These are phyloP conservation scores for Achatina immaculata DNA, from an alignment of 1,140 invertebrate genomes.

Conservation along the genomic window DNA sequence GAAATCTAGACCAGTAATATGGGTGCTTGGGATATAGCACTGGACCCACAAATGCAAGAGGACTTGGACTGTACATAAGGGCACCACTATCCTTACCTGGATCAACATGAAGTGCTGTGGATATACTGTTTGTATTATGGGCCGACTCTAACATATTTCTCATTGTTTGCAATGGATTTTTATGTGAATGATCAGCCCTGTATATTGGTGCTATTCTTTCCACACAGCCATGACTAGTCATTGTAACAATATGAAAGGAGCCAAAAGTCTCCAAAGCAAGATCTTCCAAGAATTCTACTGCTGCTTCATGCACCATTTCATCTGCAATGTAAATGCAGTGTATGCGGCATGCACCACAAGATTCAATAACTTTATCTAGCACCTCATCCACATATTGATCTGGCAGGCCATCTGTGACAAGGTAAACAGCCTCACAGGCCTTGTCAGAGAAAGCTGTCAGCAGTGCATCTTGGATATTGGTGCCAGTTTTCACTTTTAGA, in stretches of 20 bases:
- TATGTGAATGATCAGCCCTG: conserved; percentile 55
- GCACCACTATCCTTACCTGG: conserved; percentile 53
- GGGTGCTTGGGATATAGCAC: conserved; percentile 39
- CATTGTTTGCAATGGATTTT: conserved; percentile 59
- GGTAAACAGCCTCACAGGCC: conserved; percentile 65
- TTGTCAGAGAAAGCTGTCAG: conserved; percentile 65
- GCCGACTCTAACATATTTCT: conserved; percentile 58
- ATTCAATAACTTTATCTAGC: conserved; percentile 60
- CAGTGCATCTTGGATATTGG: conserved; percentile 68
- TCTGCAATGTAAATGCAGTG: conserved; percentile 68
- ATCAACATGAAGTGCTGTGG: conserved; percentile 58
- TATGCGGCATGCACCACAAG: conserved; percentile 56
- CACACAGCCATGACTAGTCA: conserved; percentile 64
- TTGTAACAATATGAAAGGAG: conserved; percentile 66
- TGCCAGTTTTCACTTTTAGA: conserved; percentile 68
- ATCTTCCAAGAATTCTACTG: conserved; percentile 68
- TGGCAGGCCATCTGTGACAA: conserved; percentile 69
- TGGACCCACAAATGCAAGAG: background rate
- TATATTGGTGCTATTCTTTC: conserved; percentile 68
- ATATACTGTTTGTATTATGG: conserved; percentile 62
- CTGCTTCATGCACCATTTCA: conserved; percentile 55
- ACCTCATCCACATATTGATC: conserved; percentile 68
- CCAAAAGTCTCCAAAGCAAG: conserved; percentile 68
- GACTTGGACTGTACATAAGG: conserved; percentile 31
- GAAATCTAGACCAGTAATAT: conserved; percentile 61